Conservation (phyloP, 2,888 invertebrate genomes). For the Hyalella azteca region DNA sequence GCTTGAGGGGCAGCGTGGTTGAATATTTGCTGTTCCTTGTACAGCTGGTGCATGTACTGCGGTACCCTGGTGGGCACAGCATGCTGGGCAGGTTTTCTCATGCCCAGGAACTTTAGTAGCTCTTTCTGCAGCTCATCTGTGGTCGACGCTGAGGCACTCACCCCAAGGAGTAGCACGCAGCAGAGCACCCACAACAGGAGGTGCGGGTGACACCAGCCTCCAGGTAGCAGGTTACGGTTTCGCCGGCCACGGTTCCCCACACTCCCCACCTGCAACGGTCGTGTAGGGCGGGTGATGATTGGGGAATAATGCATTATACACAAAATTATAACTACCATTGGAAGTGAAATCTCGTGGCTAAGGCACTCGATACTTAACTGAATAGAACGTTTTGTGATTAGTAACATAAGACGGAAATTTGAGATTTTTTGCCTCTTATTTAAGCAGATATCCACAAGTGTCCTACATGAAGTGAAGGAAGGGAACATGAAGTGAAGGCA, state of each 20-base stretch:
- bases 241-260: background rate
- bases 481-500: too few relatives aligned
- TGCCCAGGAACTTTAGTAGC: constrained; percentile 20
- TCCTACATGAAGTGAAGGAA: too few relatives aligned
- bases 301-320: background rate
- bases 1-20: background rate
- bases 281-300: background rate
- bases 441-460: too few relatives aligned
- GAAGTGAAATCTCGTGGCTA: background rate
- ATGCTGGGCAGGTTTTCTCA: background rate
- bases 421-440: too few relatives aligned
- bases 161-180: background rate
- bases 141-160: background rate
- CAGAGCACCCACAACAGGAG: background rate
- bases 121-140: constrained; percentile 32
- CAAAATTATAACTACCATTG: background rate
- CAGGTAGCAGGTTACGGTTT: background rate
- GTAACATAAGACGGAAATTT: too few relatives aligned
- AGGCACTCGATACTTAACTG: too few relatives aligned
- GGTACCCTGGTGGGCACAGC: background rate
- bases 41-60: constrained; percentile 10
- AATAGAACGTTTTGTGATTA: too few relatives aligned
- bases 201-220: background rate
- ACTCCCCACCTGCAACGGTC: background rate
- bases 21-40: constrained; percentile 30